These are phyloP conservation scores for Elanus axillaris DNA, from an alignment of 2,113 vertebrate genomes.

Conservation along the genomic window DNA sequence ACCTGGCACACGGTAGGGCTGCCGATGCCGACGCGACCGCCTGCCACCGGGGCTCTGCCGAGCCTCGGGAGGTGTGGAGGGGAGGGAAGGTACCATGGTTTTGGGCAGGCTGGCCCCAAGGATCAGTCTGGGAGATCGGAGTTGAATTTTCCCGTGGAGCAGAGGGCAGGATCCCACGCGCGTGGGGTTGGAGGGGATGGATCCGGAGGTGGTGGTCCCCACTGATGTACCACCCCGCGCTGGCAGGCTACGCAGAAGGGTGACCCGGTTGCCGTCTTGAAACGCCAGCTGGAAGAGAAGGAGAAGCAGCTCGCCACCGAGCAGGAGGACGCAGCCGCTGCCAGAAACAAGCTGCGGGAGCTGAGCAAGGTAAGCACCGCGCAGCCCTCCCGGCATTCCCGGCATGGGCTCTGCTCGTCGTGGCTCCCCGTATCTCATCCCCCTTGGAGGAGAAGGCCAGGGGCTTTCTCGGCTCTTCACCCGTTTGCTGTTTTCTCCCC, in stretches of 20 bases:
- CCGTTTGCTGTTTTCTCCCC: neutral
- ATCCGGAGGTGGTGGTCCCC: neutral
- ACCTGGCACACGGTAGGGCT: slow-evolving; percentile 88
- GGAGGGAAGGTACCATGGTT: neutral
- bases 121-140: neutral
- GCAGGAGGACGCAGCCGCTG: slow-evolving; percentile 80
- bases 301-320: slow-evolving; percentile 85
- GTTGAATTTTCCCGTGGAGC: neutral
- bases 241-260: slow-evolving; percentile 89
- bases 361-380: slow-evolving; percentile 79
- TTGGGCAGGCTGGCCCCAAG: neutral
- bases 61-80: neutral
- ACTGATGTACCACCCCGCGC: neutral
- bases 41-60: neutral
- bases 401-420: fast-evolving
- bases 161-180: fast-evolving
- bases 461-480: neutral
- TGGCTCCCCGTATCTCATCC: neutral
- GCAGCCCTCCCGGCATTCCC: fast-evolving
- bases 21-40: fast-evolving
- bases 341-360: slow-evolving; percentile 84
- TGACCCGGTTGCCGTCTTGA: slow-evolving; percentile 84
- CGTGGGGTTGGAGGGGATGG: neutral
- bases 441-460: neutral
- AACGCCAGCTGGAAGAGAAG: slow-evolving; percentile 90